Base-by-base conservation (phyloP, 1,140 invertebrate species). In the Brachionus rubens region DNA sequence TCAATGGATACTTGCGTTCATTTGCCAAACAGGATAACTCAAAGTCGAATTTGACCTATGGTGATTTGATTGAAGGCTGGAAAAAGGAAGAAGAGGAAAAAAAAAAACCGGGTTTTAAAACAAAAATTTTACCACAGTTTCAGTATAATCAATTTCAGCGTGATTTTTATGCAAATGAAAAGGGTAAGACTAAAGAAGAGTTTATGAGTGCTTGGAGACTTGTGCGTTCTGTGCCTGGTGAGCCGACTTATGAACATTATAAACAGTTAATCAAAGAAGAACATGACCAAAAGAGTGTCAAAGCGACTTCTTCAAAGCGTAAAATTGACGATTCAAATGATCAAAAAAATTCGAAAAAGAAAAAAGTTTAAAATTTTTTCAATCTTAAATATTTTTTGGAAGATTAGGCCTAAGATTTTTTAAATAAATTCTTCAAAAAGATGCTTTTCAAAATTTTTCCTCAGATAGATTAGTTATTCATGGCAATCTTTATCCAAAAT, bases 81-180 rank as follows among this genome's bases (percentile, higher is more conserved):
- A 54, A 54, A 28, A 26, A 54, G 30, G 50, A 24, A 2, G 24
- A 54, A 54, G 50, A 54, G 21, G 50, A 54, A 28, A 54, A 54
- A 26, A 54, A 54, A 54, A 54, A 54, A 5, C 50, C 50, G 1
- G 21, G n/a, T 54, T 54, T 26, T 14, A 54, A 54, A 26, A 54
- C 50, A 6, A 54, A 54, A 12, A 54, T 54, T 54, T 26, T 54
- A 14, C 50, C 50, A 54, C 50, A 54, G n/a, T 54, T 54, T 54
- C 50, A 54, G 30, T 54, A 54, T 14, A 54, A 54, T 54, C 50
- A 54, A 54, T 54, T 54, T 28, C 50, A 54, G 30, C 24, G 50
- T 26, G 50, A 54, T 54, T 54, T 54, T 54, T 54, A 16, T 54
- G 50, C 50, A 9, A 54, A 54, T 54, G 50, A 54, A 54, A 54